Conservation (phyloP, 2,113 vertebrate species). For the Cheilinus undulatus region DNA sequence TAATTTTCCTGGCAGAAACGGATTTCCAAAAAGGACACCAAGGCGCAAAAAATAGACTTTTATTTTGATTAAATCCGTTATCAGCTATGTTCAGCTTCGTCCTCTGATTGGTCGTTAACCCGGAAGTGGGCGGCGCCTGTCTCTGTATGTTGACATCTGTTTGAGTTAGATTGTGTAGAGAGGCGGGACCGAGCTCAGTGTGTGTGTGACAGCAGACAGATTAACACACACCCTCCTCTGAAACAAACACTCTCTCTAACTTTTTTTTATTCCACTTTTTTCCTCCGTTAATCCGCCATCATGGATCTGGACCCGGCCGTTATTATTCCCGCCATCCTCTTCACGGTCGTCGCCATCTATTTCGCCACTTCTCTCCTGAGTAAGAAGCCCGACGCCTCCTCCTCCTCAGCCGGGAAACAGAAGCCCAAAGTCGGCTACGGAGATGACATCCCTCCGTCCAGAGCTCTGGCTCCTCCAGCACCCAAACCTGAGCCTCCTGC, state of each 20-base stretch:
- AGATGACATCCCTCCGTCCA: constrained; percentile 51
- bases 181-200: constrained; percentile 19
- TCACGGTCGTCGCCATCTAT: constrained; percentile 76
- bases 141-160: background rate
- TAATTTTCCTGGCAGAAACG: too few relatives aligned
- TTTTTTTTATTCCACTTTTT: background rate
- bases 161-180: background rate
- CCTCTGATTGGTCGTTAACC: background rate
- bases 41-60: too few relatives aligned
- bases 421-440: constrained; percentile 44
- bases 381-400: constrained; percentile 53
- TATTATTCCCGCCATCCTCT: constrained; percentile 74
- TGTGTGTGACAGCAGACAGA: constrained; percentile 24
- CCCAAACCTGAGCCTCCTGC: constrained; percentile 4
- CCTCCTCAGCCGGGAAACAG: constrained; percentile 36
- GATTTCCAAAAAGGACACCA: too few relatives aligned
- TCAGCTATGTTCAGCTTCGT: too few relatives aligned
- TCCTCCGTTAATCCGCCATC: background rate
- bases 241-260: background rate
- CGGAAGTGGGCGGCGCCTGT: background rate
- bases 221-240: background rate
- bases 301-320: constrained; percentile 76
- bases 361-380: constrained; percentile 64
- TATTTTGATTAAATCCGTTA: too few relatives aligned
- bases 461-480: constrained; percentile 30